phyloP scores from a whole-genome alignment of 92 coral and sea anemone genomes.

The Blastomussa wellsi region DNA sequence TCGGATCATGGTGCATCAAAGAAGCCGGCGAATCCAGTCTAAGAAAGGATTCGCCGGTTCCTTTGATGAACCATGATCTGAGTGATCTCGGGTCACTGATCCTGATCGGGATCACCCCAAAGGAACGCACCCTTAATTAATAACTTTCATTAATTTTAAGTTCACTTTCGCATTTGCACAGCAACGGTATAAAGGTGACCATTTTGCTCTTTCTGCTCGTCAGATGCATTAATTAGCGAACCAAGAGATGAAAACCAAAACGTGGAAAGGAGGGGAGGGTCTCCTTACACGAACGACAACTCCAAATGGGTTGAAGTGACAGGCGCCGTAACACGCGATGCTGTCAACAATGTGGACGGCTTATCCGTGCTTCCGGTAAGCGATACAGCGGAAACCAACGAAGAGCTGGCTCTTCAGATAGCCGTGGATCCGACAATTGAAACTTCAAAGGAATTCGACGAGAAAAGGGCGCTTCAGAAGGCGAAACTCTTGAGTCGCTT shows the following conservation, averaged over 20 bases:
- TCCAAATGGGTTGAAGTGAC: constrained; percentile 80
- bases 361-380: constrained; percentile 80
- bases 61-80: too few species aligned
- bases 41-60: too few species aligned
- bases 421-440: constrained; percentile 36
- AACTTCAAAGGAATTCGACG: constrained; percentile 46
- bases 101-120: too few species aligned
- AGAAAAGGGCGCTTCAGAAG: constrained; percentile 52
- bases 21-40: too few species aligned
- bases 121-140: too few species aligned
- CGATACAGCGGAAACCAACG: constrained; percentile 39
- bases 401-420: constrained; percentile 27
- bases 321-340: constrained; percentile 46
- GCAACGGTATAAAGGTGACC: not conserved
- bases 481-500: constrained; percentile 72
- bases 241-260: constrained; percentile 69
- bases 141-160: too few species aligned
- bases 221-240: not conserved
- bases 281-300: constrained; percentile 50
- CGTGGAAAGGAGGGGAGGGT: constrained; percentile 40
- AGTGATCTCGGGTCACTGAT: too few species aligned
- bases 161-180: not conserved
- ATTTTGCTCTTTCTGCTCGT: not conserved
- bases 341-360: constrained; percentile 49
- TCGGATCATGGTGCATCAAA: too few species aligned